Evolutionary conservation across 2,888 invertebrate species (phyloP).

Genomic region (Plebejus argus): DNA sequence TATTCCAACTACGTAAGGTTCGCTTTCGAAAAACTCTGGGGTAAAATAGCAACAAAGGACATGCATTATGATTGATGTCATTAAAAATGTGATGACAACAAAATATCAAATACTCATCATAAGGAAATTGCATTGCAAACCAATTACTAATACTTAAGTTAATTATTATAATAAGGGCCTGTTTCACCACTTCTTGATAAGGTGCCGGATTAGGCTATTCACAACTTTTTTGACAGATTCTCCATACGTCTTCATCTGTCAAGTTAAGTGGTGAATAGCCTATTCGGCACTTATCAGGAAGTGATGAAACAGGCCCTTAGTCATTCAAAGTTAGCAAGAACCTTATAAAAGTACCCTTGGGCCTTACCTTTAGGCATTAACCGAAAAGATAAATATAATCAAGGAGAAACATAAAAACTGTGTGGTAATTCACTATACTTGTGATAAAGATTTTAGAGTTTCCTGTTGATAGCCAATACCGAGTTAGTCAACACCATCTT

Average conservation of each 20-base stretch:
- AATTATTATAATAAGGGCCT: no score
- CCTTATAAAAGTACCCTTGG: neutral
- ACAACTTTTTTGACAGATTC: no score
- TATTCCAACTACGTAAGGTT: neutral
- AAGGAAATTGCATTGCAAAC: no score
- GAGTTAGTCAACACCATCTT: neutral
- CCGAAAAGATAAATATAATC: constrained; percentile 3
- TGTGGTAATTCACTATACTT: neutral
- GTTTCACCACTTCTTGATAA: no score
- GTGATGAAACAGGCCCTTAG: no score
- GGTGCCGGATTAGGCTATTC: no score
- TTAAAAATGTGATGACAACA: neutral
- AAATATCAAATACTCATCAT: neutral
- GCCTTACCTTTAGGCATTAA: neutral
- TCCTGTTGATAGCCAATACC: neutral
- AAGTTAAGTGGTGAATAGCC: no score
- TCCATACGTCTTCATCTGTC: no score
- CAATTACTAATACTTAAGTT: no score
- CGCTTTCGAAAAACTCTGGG: no score
- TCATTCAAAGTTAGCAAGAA: neutral
- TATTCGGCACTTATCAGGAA: no score
- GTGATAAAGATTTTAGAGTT: constrained; percentile 8
- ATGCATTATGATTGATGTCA: neutral
- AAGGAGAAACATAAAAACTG: neutral
- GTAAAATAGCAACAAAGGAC: neutral